Evolutionary conservation across 1,140 invertebrate genomes (phyloP).

Genomic region (Bursaphelenchus mucronatus): DNA sequence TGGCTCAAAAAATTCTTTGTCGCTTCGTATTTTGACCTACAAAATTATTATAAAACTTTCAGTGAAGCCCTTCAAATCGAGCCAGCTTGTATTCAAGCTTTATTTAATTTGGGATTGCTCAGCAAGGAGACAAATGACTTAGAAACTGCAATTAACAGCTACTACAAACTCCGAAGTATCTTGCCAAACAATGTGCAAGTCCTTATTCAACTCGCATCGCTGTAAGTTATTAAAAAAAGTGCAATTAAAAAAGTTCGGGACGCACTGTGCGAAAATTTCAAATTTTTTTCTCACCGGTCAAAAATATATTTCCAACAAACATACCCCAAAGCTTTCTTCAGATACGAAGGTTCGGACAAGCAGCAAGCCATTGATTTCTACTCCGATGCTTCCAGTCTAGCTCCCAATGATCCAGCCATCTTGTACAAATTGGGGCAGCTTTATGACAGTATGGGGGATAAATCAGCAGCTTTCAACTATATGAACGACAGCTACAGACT

Average conservation of each 20-base stretch:
- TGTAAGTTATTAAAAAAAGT: constrained; percentile 64
- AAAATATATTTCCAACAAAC: too few relatives aligned
- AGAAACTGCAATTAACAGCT: constrained; percentile 17
- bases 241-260: background rate
- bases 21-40: constrained; percentile 7
- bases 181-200: constrained; percentile 76
- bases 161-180: constrained; percentile 73
- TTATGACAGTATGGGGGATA: constrained; percentile 78
- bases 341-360: background rate
- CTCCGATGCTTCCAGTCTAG: constrained; percentile 76
- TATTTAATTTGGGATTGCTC: constrained; percentile 70
- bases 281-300: constrained; percentile 52
- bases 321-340: too few relatives aligned
- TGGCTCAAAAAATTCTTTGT: background rate
- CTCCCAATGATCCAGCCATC: constrained; percentile 77
- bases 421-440: constrained; percentile 78
- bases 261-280: too few relatives aligned
- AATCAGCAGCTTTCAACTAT: constrained; percentile 85
- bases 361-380: constrained; percentile 69
- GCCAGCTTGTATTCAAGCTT: constrained; percentile 77
- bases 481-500: constrained; percentile 83
- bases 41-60: constrained; percentile 27
- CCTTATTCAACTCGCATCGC: constrained; percentile 76
- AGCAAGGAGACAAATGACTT: constrained; percentile 19
- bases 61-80: constrained; percentile 75